phyloP scores from a whole-genome alignment of 23 tunicate genomes.

The Halocynthia aurantium region DNA sequence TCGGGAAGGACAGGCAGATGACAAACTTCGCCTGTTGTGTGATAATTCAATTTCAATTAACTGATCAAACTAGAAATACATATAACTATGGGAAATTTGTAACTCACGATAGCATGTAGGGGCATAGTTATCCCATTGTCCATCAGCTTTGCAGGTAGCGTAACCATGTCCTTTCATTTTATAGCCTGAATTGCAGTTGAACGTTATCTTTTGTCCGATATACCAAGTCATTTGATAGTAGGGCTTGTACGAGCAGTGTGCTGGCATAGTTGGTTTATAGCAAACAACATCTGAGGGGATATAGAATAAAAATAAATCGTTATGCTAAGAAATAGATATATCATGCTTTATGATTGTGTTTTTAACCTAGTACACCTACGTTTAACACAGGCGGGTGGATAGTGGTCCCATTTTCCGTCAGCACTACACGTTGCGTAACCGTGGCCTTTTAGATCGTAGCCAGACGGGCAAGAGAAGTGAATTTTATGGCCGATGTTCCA shows the following conservation, averaged over 20 bases:
- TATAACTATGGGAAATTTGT: background rate
- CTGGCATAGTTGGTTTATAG: conserved; percentile 5
- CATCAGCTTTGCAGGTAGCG: conserved; percentile 4
- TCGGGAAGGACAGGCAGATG: background rate
- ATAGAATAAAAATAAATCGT: background rate
- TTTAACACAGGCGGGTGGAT: conserved; percentile 10
- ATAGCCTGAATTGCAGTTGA: conserved; percentile 7
- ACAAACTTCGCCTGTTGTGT: conserved; percentile 4
- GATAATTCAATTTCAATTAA: background rate
- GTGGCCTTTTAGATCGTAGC: conserved; percentile 4
- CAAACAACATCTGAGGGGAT: conserved; percentile 3
- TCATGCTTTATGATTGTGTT: background rate
- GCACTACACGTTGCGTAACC: conserved; percentile 11
- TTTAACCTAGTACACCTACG: background rate
- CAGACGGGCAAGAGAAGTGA: conserved; percentile 8
- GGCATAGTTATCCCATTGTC: conserved; percentile 3
- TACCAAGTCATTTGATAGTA: conserved; percentile 10
- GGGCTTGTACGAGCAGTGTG: conserved; percentile 5
- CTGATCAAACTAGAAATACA: background rate
- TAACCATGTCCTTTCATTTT: conserved; percentile 8
- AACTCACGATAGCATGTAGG: conserved; percentile 19
- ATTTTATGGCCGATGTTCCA: conserved; percentile 21
- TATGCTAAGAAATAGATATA: conserved; percentile 1
- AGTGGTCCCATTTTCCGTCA: conserved; percentile 6
- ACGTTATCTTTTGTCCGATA: conserved; percentile 6